These are phyloP conservation scores for Diadema setosum DNA, from an alignment of 35 echinoderm and acorn worm species.

Conservation along the genomic window DNA sequence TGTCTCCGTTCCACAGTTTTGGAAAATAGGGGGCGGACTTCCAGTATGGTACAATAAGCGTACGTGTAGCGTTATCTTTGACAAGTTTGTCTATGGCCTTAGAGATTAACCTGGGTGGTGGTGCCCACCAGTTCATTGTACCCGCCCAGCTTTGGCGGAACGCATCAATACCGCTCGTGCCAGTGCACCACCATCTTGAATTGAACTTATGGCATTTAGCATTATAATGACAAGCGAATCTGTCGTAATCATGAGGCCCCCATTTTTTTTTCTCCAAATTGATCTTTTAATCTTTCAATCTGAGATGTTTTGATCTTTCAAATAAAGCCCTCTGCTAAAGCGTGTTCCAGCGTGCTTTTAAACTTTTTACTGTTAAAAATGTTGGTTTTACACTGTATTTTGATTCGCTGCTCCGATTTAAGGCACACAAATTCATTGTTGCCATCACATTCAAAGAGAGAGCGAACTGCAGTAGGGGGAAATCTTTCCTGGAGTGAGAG, in stretches of 20 bases:
- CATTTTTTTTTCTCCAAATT: slow-evolving; percentile 3
- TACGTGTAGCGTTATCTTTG: background rate
- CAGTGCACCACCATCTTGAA: slow-evolving; percentile 19
- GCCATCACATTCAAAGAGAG: too few relatives aligned
- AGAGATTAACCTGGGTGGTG: background rate
- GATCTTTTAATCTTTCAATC: too few relatives aligned
- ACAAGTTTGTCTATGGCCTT: background rate
- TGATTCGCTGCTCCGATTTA: too few relatives aligned
- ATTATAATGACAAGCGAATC: slow-evolving; percentile 32
- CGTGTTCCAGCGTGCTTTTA: too few relatives aligned
- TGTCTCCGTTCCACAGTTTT: background rate
- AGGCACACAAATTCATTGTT: too few relatives aligned
- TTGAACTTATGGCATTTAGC: slow-evolving; percentile 8
- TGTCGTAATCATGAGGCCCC: slow-evolving; percentile 28
- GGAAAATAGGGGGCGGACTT: slow-evolving; percentile 19
- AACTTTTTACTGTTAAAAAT: too few relatives aligned
- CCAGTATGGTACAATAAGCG: background rate
- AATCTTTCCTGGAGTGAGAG: too few relatives aligned
- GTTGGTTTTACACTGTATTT: too few relatives aligned
- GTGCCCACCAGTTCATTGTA: background rate
- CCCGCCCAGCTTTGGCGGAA: background rate
- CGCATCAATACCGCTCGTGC: background rate
- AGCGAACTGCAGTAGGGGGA: too few relatives aligned
- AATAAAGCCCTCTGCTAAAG: too few relatives aligned
- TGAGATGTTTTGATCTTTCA: too few relatives aligned